A percentile compares a stretch with the other conserved stretches of the same genome.
Evolutionary conservation across 1,140 invertebrate genomes (phyloP).

Genomic region (Meloidogyne exigua): DNA sequence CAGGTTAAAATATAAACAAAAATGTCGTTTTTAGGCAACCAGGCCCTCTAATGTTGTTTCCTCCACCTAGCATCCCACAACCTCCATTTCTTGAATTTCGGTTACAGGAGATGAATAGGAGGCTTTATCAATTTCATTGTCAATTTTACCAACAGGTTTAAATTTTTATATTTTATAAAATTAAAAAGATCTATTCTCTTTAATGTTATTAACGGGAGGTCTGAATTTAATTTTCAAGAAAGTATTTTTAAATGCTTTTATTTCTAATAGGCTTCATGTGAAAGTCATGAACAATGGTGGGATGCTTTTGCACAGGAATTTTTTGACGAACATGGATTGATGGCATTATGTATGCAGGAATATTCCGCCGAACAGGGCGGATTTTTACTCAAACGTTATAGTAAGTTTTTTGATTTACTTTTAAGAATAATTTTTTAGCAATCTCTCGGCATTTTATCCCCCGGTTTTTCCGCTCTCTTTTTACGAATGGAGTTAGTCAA

Average conservation of each 20-base stretch:
- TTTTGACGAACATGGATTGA: constrained; percentile 35
- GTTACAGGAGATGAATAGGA: constrained; percentile 41
- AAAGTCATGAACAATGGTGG: constrained; percentile 39
- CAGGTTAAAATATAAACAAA: neutral
- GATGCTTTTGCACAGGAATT: constrained; percentile 48
- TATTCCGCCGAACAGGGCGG: constrained; percentile 24
- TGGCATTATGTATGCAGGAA: constrained; percentile 26
- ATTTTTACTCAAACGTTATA: constrained; percentile 26
- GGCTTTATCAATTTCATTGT: constrained; percentile 32
- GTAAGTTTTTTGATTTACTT: constrained; percentile 20
- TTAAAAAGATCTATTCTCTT: neutral
- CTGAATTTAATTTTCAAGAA: too few species aligned
- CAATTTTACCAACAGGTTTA: constrained; percentile 22
- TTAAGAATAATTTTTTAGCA: constrained; percentile 28
- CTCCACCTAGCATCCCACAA: constrained; percentile 29
- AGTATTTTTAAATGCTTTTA: too few species aligned
- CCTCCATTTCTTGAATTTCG: constrained; percentile 41
- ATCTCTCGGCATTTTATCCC: constrained; percentile 36
- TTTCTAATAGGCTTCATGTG: neutral
- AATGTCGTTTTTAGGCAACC: neutral
- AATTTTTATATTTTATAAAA: neutral
- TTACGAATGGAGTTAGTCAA: constrained; percentile 37
- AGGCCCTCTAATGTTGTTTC: constrained; percentile 14
- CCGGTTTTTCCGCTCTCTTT: constrained; percentile 40
- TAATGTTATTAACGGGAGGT: too few species aligned